Conservation (phyloP, 2,797 vertebrate genomes). For the Gadopsis marmoratus region DNA sequence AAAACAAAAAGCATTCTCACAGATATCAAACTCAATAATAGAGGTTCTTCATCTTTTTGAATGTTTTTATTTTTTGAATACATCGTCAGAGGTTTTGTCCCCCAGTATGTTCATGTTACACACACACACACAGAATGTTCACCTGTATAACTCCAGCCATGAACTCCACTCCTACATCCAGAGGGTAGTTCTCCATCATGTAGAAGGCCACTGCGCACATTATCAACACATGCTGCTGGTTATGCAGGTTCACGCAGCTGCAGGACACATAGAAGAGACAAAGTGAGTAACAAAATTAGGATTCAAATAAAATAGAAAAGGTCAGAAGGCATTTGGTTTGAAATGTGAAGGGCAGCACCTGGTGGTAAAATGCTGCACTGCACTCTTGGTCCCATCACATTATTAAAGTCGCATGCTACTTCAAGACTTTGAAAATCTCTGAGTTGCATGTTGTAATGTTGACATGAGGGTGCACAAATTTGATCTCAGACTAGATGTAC, state of each 20-base stretch:
- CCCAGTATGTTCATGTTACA: background rate
- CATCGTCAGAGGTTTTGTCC: background rate
- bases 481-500: background rate
- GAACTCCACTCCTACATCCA: constrained; percentile 96
- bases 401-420: background rate
- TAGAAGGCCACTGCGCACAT: constrained; percentile 99
- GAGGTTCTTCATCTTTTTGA: background rate
- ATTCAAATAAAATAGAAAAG: background rate
- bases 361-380: constrained; percentile 8
- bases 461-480: background rate
- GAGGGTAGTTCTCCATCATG: constrained; percentile 98
- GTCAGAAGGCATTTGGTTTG: background rate
- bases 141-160: constrained; percentile 97
- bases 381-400: constrained; percentile 14
- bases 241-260: constrained; percentile 95
- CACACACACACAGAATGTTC: constrained; percentile 5
- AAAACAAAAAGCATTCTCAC: background rate
- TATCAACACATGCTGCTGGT: constrained; percentile 97
- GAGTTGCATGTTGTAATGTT: background rate
- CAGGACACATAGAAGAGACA: constrained; percentile 20
- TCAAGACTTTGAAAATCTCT: background rate
- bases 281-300: background rate
- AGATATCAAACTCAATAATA: background rate
- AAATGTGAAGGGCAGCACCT: constrained; percentile 46
- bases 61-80: background rate